Conservation (phyloP, 1,140 invertebrate species). For the Heliothis subflexa region DNA sequence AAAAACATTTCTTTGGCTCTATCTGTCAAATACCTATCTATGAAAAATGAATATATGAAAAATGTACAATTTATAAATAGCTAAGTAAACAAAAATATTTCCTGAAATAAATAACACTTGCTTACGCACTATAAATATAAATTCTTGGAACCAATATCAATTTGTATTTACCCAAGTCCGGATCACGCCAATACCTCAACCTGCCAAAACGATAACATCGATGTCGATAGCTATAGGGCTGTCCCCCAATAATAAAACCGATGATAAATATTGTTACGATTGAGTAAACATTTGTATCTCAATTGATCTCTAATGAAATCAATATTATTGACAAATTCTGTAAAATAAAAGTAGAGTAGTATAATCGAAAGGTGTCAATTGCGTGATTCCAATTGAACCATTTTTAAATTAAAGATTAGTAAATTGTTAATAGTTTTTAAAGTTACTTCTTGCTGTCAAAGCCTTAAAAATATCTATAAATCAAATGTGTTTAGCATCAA, state of each 20-base stretch:
- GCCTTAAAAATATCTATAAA: no score
- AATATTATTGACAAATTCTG: neutral
- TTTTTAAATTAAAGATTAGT: neutral
- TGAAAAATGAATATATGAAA: no score
- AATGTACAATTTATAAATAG: no score
- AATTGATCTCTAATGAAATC: conserved; percentile 27
- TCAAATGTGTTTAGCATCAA: no score
- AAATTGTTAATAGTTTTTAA: no score
- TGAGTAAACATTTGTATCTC: neutral
- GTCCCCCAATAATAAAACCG: neutral
- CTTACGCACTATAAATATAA: no score
- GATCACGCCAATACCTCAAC: neutral
- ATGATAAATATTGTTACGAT: neutral
- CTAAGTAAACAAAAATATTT: no score
- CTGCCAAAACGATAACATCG: conserved; percentile 17
- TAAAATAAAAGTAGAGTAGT: neutral
- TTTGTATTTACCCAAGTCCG: neutral
- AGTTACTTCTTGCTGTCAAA: no score
- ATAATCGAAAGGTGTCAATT: neutral
- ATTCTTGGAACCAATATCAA: neutral
- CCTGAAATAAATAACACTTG: no score
- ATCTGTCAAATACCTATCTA: no score
- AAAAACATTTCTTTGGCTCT: no score
- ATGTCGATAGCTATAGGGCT: neutral
- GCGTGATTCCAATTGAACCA: neutral